Conservation (phyloP, 2,113 vertebrate genomes). For the Zosterops japonicus region DNA sequence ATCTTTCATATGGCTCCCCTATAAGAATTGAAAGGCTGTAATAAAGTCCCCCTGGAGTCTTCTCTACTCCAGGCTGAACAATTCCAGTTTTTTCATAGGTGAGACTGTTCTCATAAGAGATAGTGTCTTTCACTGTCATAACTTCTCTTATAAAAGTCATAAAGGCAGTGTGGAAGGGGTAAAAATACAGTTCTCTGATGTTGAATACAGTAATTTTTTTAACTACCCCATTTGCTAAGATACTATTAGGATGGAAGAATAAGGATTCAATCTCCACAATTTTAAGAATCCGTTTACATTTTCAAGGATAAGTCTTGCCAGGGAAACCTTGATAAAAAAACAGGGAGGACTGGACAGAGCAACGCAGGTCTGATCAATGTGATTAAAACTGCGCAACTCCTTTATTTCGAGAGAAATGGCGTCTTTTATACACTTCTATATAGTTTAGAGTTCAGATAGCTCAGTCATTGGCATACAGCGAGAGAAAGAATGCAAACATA, state of each 20-base stretch:
- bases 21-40: not conserved
- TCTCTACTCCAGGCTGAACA: not conserved
- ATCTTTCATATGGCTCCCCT: not conserved
- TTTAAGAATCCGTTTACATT: not conserved
- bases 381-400: too few relatives aligned
- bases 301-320: not conserved
- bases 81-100: not conserved
- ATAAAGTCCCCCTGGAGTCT: not conserved
- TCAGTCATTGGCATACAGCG: too few relatives aligned
- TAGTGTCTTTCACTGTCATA: not conserved
- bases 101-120: not conserved
- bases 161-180: not conserved
- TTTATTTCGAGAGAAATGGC: too few relatives aligned
- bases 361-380: too few relatives aligned
- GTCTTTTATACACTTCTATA: too few relatives aligned
- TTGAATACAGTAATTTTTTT: not conserved
- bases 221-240: not conserved
- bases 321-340: too few relatives aligned
- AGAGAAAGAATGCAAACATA: too few relatives aligned
- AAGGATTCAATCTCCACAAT: not conserved
- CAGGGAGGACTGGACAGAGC: too few relatives aligned
- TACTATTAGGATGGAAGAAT: not conserved
- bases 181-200: not conserved
- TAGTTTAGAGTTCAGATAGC: too few relatives aligned
- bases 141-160: not conserved